Base-by-base conservation (phyloP, 1,140 invertebrate species). In the Bombus breviceps region DNA sequence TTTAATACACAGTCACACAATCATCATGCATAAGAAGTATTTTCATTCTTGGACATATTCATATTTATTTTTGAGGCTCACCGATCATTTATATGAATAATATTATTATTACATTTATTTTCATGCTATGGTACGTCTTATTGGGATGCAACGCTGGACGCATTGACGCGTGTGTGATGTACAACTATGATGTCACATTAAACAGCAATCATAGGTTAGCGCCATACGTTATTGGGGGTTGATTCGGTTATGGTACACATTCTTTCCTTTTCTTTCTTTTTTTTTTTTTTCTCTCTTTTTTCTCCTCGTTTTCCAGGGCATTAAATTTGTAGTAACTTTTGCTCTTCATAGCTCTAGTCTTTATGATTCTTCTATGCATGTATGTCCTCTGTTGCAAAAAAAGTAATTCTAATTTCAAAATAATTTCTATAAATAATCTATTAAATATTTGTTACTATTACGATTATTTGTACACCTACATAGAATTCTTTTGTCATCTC, bases 171-270 rank as follows among this genome's bases (percentile, higher is more conserved):
- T 92, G 92, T 93, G 91, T 93, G 94, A 94, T 95, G 94, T 95
- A 87, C 94, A 92, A 93, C 94, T 92, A 92, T 94, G 93, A 94
- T 92, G 93, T 93, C 91, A 93, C 92, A 89, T 94, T 93, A 92
- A 92, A 95, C 94, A 95, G 95, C 95, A 90, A 93, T 95, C 93
- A 95, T 95, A 95, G 95, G 95, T 95, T 95, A 95, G 95, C 94
- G 94, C 88, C 90, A 94, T 91, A 93, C 89, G 93, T 93, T 94
- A 92, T 89, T 91, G 85, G 88, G 91, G 91, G 89, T 90, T 93
- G 91, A 92, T 92, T 92, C 91, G 91, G 92, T 93, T 94, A 92
- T 93, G 93, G 91, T 94, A 93, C 90, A 93, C 90, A 79, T 89
- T 53, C 47, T 53, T 53, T 8, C 18, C 43, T 15, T 53, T 0